These are phyloP conservation scores for Hartigia nigra DNA, from an alignment of 2,888 invertebrate species.

Conservation along the genomic window DNA sequence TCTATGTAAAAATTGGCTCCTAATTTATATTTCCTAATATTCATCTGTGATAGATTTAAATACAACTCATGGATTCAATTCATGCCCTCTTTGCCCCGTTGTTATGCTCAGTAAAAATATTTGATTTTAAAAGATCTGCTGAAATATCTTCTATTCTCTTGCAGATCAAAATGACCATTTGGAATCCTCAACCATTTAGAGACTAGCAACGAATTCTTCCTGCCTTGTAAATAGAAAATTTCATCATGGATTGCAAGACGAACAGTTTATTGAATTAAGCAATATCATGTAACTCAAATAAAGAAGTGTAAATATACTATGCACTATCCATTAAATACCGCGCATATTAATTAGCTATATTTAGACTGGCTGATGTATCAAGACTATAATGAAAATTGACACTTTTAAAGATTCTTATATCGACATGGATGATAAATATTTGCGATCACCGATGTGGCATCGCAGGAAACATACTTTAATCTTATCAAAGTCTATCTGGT, in stretches of 20 bases:
- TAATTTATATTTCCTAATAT: slow-evolving; percentile 20
- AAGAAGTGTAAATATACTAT: slow-evolving; percentile 26
- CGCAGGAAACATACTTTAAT: slow-evolving; percentile 34
- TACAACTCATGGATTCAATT: neutral
- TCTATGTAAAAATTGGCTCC: slow-evolving; percentile 37
- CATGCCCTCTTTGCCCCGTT: neutral
- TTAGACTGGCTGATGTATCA: too few relatives aligned
- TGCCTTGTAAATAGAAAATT: slow-evolving; percentile 52
- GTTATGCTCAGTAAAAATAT: neutral
- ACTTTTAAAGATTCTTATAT: neutral
- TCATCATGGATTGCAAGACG: slow-evolving; percentile 22
- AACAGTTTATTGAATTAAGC: slow-evolving; percentile 26
- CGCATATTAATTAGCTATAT: neutral
- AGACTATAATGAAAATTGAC: neutral
- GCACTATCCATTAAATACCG: neutral
- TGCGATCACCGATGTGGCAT: neutral
- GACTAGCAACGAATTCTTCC: slow-evolving; percentile 44
- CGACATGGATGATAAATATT: neutral
- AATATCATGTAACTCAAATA: slow-evolving; percentile 28
- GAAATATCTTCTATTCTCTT: slow-evolving; percentile 40
- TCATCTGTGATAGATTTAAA: neutral
- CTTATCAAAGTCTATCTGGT: slow-evolving; percentile 55
- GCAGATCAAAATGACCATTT: slow-evolving; percentile 55
- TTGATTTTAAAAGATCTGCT: neutral
- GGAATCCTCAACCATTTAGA: slow-evolving; percentile 36